A percentile compares a stretch with the other conserved stretches of the same genome.
Evolutionary conservation across 2,797 vertebrate species (phyloP).

Genomic region (Melanotaenia parkinsoni): DNA sequence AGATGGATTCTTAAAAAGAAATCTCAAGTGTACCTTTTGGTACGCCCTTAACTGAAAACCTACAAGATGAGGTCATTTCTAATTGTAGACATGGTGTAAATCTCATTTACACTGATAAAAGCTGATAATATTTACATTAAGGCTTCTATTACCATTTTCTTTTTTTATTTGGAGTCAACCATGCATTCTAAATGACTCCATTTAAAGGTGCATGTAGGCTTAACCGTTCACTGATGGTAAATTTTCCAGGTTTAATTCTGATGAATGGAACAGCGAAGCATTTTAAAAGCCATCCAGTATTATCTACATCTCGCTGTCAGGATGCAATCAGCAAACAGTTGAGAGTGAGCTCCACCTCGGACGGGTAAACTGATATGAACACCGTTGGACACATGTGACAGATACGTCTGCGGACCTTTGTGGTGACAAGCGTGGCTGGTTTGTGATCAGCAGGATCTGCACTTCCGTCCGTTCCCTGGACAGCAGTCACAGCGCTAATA

Average conservation of each 20-base stretch:
- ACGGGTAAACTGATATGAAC: slow-evolving; percentile 45
- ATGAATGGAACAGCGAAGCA: slow-evolving; percentile 52
- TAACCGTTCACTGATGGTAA: slow-evolving; percentile 37
- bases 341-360: slow-evolving; percentile 39
- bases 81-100: neutral
- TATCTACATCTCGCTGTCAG: slow-evolving; percentile 60
- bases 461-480: slow-evolving; percentile 43
- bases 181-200: neutral
- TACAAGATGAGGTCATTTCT: slow-evolving; percentile 22
- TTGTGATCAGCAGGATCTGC: slow-evolving; percentile 52
- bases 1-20: slow-evolving; percentile 35
- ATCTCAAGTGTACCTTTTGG: slow-evolving; percentile 11
- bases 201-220: slow-evolving; percentile 8
- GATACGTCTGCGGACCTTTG: slow-evolving; percentile 59
- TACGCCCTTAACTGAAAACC: slow-evolving; percentile 15
- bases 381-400: slow-evolving; percentile 56
- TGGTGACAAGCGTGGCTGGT: slow-evolving; percentile 47
- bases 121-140: neutral
- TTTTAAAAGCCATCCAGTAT: slow-evolving; percentile 64
- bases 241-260: slow-evolving; percentile 25
- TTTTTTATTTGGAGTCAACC: neutral
- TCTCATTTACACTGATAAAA: neutral
- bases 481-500: slow-evolving; percentile 45
- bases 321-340: slow-evolving; percentile 55
- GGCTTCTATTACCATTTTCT: neutral